These are phyloP conservation scores for Lepidocyrtoides sp. DNA, from an alignment of 2,888 invertebrate species.

Conservation along the genomic window DNA sequence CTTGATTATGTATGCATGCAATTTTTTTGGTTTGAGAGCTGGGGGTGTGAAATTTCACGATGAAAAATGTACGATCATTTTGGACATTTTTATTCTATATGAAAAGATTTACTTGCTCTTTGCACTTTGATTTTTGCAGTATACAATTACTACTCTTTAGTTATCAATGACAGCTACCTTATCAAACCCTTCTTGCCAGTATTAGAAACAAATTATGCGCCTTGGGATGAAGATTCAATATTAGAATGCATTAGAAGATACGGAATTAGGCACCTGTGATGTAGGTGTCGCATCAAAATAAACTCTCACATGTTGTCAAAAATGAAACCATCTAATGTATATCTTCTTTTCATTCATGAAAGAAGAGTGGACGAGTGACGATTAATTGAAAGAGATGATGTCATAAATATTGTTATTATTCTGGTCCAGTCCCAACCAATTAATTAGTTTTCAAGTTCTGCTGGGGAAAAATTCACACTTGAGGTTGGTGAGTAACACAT, in stretches of 20 bases:
- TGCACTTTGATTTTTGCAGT: too few species aligned
- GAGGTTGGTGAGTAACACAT: not conserved
- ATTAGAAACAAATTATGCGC: too few species aligned
- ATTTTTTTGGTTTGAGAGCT: not conserved
- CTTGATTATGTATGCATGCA: not conserved
- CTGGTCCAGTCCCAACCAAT: slow-evolving; percentile 10
- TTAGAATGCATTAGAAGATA: too few species aligned
- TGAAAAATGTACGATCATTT: not conserved
- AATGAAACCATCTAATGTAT: not conserved
- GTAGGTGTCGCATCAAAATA: too few species aligned
- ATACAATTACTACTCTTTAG: not conserved
- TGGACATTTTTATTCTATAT: too few species aligned
- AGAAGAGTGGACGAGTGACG: not conserved
- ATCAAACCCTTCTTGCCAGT: too few species aligned
- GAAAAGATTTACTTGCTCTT: too few species aligned
- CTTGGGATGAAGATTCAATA: too few species aligned
- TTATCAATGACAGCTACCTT: too few species aligned
- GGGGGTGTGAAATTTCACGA: not conserved
- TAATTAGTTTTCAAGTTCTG: not conserved
- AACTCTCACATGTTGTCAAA: too few species aligned
- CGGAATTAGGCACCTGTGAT: too few species aligned
- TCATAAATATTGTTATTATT: slow-evolving; percentile 48
- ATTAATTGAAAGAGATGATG: not conserved
- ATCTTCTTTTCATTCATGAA: not conserved
- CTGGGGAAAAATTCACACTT: not conserved